These are phyloP conservation scores for Grantiella picta DNA, from an alignment of 2,113 vertebrate genomes.

Conservation along the genomic window DNA sequence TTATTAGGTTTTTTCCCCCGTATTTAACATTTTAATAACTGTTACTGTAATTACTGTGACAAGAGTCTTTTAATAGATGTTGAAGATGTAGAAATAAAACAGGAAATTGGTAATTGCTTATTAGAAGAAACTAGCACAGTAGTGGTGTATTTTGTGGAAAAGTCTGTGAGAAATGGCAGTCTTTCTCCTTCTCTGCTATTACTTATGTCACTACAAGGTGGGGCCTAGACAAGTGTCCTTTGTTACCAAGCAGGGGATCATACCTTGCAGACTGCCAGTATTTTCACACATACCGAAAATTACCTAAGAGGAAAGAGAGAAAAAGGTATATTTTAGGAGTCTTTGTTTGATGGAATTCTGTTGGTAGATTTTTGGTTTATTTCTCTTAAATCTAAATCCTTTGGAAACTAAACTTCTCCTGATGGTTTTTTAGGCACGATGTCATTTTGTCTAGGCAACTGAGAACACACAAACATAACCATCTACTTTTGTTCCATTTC, in stretches of 20 bases:
- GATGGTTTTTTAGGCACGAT: background rate
- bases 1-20: background rate
- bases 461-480: background rate
- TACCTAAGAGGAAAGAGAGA: background rate
- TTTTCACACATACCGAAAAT: background rate
- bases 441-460: background rate
- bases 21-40: background rate
- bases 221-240: background rate
- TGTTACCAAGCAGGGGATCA: background rate
- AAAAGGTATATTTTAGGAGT: background rate
- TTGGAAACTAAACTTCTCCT: background rate
- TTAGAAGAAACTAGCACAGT: background rate
- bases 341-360: background rate
- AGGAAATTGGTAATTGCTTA: background rate
- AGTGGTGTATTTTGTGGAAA: background rate
- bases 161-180: background rate
- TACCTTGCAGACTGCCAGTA: background rate
- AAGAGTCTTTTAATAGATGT: background rate
- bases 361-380: background rate
- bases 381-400: background rate
- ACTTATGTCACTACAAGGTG: background rate
- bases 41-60: fast-evolving
- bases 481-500: background rate
- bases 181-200: background rate
- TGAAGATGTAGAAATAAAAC: background rate